Conservation (phyloP, 1,140 invertebrate species). For the Papilio polytes region DNA sequence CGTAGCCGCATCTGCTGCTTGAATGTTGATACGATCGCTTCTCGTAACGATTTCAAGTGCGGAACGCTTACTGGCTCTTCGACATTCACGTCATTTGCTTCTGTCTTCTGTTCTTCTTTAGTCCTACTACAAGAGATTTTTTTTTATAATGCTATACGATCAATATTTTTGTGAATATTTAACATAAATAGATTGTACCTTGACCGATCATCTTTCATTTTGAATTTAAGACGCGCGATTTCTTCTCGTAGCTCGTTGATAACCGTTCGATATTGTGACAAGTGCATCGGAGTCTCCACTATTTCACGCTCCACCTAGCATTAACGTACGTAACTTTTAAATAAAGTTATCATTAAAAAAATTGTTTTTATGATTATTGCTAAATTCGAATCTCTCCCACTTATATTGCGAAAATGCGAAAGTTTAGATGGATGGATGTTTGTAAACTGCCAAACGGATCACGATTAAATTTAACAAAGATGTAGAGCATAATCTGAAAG, state of each 20-base stretch:
- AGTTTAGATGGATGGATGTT: too few species aligned
- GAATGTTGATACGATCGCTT: slow-evolving; percentile 94
- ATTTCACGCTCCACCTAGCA: slow-evolving; percentile 89
- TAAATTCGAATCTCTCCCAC: neutral
- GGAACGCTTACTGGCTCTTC: slow-evolving; percentile 78
- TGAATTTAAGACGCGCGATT: slow-evolving; percentile 91
- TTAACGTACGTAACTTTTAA: too few species aligned
- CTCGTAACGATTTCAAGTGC: slow-evolving; percentile 89
- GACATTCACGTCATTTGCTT: slow-evolving; percentile 36
- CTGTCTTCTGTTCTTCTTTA: slow-evolving; percentile 55
- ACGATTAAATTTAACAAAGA: too few species aligned
- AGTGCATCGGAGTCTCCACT: slow-evolving; percentile 92
- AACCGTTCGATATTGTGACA: slow-evolving; percentile 90
- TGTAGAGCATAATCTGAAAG: too few species aligned
- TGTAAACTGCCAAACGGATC: too few species aligned
- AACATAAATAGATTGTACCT: slow-evolving; percentile 68
- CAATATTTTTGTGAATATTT: too few species aligned
- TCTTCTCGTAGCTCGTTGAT: slow-evolving; percentile 91
- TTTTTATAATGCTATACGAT: neutral
- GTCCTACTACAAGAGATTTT: slow-evolving; percentile 29
- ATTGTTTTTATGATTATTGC: neutral
- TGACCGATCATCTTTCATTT: slow-evolving; percentile 90
- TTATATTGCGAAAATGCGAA: too few species aligned
- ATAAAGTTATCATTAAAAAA: neutral
- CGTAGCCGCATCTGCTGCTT: slow-evolving; percentile 96